Conservation (phyloP, 2,888 invertebrate genomes). For the Dorcus parallelipipedus region DNA sequence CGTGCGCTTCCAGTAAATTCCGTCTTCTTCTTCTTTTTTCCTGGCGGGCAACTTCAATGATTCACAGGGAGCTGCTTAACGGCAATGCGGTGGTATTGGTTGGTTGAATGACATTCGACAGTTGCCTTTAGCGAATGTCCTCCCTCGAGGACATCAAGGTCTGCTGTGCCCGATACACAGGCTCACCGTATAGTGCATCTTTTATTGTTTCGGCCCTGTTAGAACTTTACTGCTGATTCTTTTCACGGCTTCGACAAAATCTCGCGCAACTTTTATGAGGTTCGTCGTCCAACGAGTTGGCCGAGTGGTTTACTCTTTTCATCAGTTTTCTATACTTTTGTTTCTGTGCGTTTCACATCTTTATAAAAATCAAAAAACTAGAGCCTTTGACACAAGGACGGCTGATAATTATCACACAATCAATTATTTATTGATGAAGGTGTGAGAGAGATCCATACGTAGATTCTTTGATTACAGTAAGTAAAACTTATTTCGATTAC, state of each 20-base stretch:
- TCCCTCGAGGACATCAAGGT: neutral
- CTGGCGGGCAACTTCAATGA: neutral
- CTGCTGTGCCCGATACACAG: neutral
- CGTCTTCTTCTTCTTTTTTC: neutral
- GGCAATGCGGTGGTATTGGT: neutral
- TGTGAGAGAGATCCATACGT: too few species aligned
- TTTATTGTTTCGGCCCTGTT: neutral
- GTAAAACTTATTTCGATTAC: too few species aligned
- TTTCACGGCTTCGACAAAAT: neutral
- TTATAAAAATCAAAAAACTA: too few species aligned
- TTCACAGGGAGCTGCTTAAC: neutral
- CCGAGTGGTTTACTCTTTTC: too few species aligned
- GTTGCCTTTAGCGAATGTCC: slow-evolving; percentile 1
- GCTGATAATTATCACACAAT: too few species aligned
- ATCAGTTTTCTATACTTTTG: too few species aligned
- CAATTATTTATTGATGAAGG: too few species aligned
- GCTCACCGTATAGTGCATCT: slow-evolving; percentile 1
- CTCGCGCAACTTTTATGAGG: slow-evolving; percentile 1
- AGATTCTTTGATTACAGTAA: too few species aligned
- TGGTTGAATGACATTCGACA: slow-evolving; percentile 1
- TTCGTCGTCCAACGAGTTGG: neutral
- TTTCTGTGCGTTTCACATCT: too few species aligned
- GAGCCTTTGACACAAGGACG: too few species aligned
- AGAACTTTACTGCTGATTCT: neutral
- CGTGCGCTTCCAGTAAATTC: neutral